These are phyloP conservation scores for Atta colombica DNA, from an alignment of 1,140 invertebrate species.

Conservation along the genomic window DNA sequence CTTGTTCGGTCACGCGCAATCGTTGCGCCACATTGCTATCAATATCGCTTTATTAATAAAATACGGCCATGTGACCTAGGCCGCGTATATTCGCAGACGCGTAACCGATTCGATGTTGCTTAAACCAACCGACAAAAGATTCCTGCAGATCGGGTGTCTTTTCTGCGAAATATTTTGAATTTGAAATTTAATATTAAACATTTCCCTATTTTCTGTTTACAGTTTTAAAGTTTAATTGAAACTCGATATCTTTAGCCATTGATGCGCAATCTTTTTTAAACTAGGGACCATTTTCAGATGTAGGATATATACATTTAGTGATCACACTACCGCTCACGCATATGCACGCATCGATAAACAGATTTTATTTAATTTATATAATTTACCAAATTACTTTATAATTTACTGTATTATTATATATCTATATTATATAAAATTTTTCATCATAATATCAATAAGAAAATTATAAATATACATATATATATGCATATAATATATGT, in stretches of 20 bases:
- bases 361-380: too few relatives aligned
- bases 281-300: too few relatives aligned
- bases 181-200: slow-evolving; percentile 6
- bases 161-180: neutral
- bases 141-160: neutral
- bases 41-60: slow-evolving; percentile 31
- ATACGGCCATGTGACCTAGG: neutral
- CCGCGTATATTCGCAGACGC: neutral
- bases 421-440: too few relatives aligned
- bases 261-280: too few relatives aligned
- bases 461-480: too few relatives aligned
- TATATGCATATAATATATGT: too few relatives aligned
- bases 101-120: neutral
- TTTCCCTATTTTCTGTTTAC: neutral
- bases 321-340: too few relatives aligned
- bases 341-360: too few relatives aligned
- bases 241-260: neutral
- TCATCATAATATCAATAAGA: too few relatives aligned
- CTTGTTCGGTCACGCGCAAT: neutral
- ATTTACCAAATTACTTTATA: too few relatives aligned
- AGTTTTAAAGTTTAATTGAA: neutral
- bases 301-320: too few relatives aligned
- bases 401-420: too few relatives aligned
- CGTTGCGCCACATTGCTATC: neutral
- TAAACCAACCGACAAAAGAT: neutral